A percentile compares a stretch with the other conserved stretches of the same genome.
phyloP scores from a whole-genome alignment of 2,113 vertebrate species.

The Hypanus sabinus region DNA sequence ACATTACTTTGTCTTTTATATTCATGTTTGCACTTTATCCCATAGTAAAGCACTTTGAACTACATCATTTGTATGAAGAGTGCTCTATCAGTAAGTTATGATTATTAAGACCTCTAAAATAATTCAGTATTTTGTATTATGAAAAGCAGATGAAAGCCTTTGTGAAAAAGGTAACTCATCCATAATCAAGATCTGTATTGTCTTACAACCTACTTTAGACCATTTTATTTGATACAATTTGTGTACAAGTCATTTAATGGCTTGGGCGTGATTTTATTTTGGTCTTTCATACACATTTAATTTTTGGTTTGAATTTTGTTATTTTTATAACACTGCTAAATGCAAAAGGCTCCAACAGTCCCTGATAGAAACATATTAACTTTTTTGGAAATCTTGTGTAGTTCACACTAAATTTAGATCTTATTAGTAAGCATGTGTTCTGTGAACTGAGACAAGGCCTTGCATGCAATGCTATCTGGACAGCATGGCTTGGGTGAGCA shows the following conservation, averaged over 20 bases:
- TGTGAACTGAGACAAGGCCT: background rate
- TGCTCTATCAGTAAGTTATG: too few relatives aligned
- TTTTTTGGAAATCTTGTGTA: background rate
- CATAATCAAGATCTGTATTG: background rate
- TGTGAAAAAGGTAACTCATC: background rate
- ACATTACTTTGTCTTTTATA: too few relatives aligned
- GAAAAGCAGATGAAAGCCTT: background rate
- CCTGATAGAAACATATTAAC: background rate
- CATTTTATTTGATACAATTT: background rate
- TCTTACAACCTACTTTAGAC: background rate
- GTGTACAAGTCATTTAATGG: background rate
- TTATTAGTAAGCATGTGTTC: background rate
- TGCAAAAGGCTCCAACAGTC: background rate
- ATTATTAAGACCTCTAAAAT: background rate
- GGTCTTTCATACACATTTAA: background rate
- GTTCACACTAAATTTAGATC: background rate
- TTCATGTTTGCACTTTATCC: too few relatives aligned
- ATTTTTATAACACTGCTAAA: background rate
- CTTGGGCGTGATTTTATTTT: background rate
- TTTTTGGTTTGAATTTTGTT: constrained; percentile 14
- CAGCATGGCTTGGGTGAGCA: background rate
- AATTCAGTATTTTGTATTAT: background rate
- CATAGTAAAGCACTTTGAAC: too few relatives aligned
- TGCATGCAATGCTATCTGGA: background rate
- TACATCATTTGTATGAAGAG: too few relatives aligned